These are phyloP conservation scores for Cosmopolites sordidus DNA, from an alignment of 2,888 invertebrate species.

Conservation along the genomic window DNA sequence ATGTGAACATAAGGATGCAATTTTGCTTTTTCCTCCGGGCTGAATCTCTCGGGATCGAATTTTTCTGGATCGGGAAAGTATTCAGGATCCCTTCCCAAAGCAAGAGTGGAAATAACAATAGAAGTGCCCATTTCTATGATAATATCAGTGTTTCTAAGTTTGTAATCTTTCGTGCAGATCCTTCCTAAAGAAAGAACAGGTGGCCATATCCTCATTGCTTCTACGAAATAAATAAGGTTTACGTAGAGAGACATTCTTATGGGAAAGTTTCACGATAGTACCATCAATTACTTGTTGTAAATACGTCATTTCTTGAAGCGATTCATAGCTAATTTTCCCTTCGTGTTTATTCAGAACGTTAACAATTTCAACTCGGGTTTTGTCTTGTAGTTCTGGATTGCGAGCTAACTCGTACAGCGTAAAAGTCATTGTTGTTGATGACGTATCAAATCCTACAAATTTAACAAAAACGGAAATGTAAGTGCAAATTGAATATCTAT, in stretches of 20 bases:
- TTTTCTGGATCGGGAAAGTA: conserved; percentile 32
- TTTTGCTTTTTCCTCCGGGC: conserved; percentile 25
- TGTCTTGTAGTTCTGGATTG: conserved; percentile 28
- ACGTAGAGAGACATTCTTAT: too few species aligned
- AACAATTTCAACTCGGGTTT: conserved; percentile 25
- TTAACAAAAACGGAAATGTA: conserved; percentile 12
- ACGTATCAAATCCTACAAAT: conserved; percentile 31
- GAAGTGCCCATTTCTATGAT: conserved; percentile 32
- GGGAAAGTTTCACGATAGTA: too few species aligned
- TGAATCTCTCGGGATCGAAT: conserved; percentile 35
- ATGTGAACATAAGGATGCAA: conserved; percentile 28
- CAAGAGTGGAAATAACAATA: conserved; percentile 29
- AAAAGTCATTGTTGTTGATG: conserved; percentile 31
- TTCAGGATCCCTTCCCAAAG: conserved; percentile 32
- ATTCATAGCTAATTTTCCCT: conserved; percentile 29
- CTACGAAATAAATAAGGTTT: too few species aligned
- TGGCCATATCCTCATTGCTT: conserved; percentile 32
- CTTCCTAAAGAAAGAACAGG: conserved; percentile 27
- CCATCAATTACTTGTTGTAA: conserved; percentile 30
- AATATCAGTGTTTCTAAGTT: conserved; percentile 29
- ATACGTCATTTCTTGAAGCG: conserved; percentile 29
- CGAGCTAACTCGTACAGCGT: conserved; percentile 27
- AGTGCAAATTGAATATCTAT: background rate
- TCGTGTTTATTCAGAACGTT: conserved; percentile 25
- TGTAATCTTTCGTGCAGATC: conserved; percentile 32